Percentiles rank a stretch among this genome's conserved stretches.
These are phyloP conservation scores for Florisuga fusca DNA, from an alignment of 2,797 vertebrate species.

Conservation along the genomic window DNA sequence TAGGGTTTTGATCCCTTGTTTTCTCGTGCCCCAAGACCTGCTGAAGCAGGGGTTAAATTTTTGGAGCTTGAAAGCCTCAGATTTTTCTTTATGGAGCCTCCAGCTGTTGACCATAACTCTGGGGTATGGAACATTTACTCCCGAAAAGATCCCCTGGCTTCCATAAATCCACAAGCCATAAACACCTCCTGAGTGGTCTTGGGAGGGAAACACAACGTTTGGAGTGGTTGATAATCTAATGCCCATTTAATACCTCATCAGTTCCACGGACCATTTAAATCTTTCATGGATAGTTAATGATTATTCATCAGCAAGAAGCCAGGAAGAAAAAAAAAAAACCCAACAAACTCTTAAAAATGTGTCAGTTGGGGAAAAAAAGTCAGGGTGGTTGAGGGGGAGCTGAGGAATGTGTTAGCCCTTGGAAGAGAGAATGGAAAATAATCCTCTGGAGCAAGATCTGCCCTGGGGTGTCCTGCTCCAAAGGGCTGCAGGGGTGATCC, in stretches of 20 bases:
- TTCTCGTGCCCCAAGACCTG: background rate
- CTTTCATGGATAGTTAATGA: constrained; percentile 37
- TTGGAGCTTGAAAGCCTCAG: background rate
- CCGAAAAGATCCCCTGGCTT: constrained; percentile 65
- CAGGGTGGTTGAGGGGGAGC: background rate
- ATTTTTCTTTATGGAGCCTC: constrained; percentile 20
- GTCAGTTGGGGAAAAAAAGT: background rate
- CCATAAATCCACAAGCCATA: constrained; percentile 48
- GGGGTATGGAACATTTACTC: constrained; percentile 73
- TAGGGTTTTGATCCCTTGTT: background rate
- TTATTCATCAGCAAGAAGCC: constrained; percentile 27
- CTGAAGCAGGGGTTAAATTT: constrained; percentile 25
- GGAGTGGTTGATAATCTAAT: constrained; percentile 32
- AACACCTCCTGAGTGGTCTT: constrained; percentile 56
- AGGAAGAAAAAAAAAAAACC: background rate
- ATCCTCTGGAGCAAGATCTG: background rate
- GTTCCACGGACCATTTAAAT: background rate
- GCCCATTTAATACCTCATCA: constrained; percentile 20
- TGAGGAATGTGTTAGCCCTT: background rate
- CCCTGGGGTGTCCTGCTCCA: background rate
- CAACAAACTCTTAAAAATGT: background rate
- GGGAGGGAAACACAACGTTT: constrained; percentile 60
- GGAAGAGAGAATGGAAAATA: accelerated
- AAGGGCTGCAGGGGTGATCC: background rate
- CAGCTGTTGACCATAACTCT: constrained; percentile 69